Conservation (phyloP, 2,113 vertebrate genomes). For the Apeltes quadracus region DNA sequence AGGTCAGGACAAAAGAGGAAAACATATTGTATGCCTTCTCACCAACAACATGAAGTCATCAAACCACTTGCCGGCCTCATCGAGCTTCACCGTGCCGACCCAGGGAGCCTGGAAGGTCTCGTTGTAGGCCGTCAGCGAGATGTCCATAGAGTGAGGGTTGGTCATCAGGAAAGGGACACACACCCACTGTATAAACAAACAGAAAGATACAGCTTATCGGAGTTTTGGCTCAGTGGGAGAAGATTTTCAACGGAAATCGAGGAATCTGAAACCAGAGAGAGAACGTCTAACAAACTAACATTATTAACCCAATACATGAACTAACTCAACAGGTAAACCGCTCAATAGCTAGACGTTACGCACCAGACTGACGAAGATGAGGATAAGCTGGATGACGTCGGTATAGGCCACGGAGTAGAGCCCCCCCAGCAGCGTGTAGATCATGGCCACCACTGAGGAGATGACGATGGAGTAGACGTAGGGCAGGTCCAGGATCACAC, state of each 20-base stretch:
- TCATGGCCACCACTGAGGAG: slow-evolving; percentile 81
- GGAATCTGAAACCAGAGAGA: slow-evolving; percentile 8
- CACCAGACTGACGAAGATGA: slow-evolving; percentile 85
- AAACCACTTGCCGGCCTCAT: slow-evolving; percentile 74
- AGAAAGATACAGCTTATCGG: slow-evolving; percentile 32
- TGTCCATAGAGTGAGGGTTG: slow-evolving; percentile 74
- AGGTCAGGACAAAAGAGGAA: background rate
- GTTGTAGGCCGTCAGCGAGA: slow-evolving; percentile 75
- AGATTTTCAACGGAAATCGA: slow-evolving; percentile 4
- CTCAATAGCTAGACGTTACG: slow-evolving; percentile 38
- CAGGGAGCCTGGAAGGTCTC: slow-evolving; percentile 75
- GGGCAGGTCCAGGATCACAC: slow-evolving; percentile 82
- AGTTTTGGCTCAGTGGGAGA: slow-evolving; percentile 1
- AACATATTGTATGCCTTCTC: slow-evolving; percentile 32
- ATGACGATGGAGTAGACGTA: slow-evolving; percentile 80
- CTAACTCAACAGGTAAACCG: background rate
- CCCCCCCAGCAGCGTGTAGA: slow-evolving; percentile 86
- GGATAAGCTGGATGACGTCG: slow-evolving; percentile 85
- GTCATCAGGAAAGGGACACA: slow-evolving; percentile 77
- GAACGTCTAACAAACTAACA: too few relatives aligned
- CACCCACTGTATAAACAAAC: slow-evolving; percentile 69
- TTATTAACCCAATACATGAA: too few relatives aligned
- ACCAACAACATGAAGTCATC: slow-evolving; percentile 80
- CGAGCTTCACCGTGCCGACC: slow-evolving; percentile 70
- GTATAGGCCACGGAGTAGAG: slow-evolving; percentile 89